Conservation (phyloP, 2,797 vertebrate genomes). For the Myoxocephalus aenaeus region DNA sequence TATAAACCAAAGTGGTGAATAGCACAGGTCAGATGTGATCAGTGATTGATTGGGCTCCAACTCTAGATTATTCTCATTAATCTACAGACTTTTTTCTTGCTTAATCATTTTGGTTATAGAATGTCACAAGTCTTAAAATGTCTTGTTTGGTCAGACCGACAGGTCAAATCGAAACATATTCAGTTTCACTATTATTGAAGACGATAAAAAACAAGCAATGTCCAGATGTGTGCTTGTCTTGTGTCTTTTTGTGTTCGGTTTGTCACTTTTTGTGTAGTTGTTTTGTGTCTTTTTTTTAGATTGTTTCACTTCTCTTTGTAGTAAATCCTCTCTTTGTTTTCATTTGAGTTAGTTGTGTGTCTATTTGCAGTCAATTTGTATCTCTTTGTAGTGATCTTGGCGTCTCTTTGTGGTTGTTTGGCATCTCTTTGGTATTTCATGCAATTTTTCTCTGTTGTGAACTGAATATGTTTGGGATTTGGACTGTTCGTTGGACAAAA, state of each 20-base stretch:
- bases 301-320: neutral
- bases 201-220: neutral
- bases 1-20: neutral
- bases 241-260: neutral
- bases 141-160: too few relatives aligned
- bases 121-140: too few relatives aligned
- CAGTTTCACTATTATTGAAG: neutral
- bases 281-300: neutral
- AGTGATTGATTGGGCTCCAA: too few relatives aligned
- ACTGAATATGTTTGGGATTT: neutral
- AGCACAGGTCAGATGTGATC: neutral
- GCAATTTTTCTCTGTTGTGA: neutral
- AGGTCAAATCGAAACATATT: neutral
- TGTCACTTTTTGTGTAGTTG: neutral
- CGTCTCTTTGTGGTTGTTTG: too few relatives aligned
- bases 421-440: neutral
- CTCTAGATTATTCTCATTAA: neutral
- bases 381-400: neutral
- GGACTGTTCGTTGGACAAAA: too few relatives aligned
- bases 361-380: neutral
- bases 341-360: too few relatives aligned
- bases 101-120: neutral
- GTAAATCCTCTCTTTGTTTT: too few relatives aligned
- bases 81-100: neutral
- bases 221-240: neutral